Conservation (phyloP, 2,113 vertebrate genomes). For the Hydrochoerus hydrochaeris region DNA sequence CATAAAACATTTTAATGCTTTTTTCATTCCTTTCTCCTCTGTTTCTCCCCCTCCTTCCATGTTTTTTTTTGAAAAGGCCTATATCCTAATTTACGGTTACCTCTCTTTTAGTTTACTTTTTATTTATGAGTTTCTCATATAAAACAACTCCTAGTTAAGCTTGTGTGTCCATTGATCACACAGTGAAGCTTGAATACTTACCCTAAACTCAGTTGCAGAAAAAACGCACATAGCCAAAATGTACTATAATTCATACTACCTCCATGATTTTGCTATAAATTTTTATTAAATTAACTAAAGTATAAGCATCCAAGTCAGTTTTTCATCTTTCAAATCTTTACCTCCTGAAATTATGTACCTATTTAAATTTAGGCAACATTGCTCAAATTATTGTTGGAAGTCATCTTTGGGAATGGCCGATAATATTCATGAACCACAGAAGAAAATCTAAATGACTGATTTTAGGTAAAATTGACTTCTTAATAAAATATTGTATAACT, state of each 20-base stretch:
- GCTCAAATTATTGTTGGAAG: neutral
- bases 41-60: neutral
- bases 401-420: neutral
- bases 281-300: slow-evolving; percentile 39
- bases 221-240: neutral
- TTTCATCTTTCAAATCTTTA: neutral
- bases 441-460: neutral
- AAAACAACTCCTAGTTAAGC: neutral
- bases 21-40: neutral
- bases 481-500: neutral
- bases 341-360: neutral
- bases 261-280: neutral
- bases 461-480: neutral
- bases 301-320: neutral
- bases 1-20: neutral
- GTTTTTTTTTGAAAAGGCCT: neutral
- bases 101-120: neutral
- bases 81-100: neutral
- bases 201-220: neutral
- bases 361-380: neutral
- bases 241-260: neutral
- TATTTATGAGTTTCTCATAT: neutral
- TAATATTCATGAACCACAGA: neutral
- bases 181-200: neutral
- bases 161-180: neutral